Base-by-base conservation (phyloP, 2,888 invertebrate species). In the Hemaris fuciformis region DNA sequence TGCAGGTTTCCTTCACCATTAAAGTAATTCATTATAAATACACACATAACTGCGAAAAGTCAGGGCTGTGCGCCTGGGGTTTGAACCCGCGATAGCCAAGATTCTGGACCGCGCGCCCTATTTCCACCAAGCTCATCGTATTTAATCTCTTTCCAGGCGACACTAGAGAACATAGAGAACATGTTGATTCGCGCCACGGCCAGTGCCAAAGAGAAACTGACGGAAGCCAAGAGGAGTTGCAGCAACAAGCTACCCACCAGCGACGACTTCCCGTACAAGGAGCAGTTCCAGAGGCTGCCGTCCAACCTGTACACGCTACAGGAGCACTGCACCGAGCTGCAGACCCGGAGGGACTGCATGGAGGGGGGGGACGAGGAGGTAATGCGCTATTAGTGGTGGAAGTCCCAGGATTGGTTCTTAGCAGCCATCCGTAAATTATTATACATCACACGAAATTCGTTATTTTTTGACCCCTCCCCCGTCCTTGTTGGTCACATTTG, bases 311-410 rank as follows among this genome's bases (percentile, higher is more conserved):
- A 86, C 0, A 87, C 89, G 0, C 77, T 97, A 6, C 91, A 94
- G 27, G 91, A 92, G 0, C 90, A 93, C 56, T 81, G 73, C 62
- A 89, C 92, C 34, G 94, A 94, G 43, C 79, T 94, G 13, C 93
- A 94, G 71, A 94, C 95, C 0, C 93, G 94, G 74, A 93, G 95
- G 15, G 94, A 94, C 45, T 96, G 95, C 72, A 90, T 95, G 84
- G 93, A 93, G 23, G 83, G 88, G 25, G 93, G 93, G 0, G 94
- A 94, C 69, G 93, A 94, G 38, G 93, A 93, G 83, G 94, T 95
- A 18, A n/a, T n/a, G n/a, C n/a, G n/a, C n/a, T n/a, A n/a, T n/a
- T n/a, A n/a, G n/a, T n/a, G n/a, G n/a, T n/a, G n/a, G n/a, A n/a
- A n/a, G n/a, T n/a, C n/a, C n/a, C n/a, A n/a, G n/a, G n/a, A n/a